Conservation (phyloP, 1,140 invertebrate species). For the Drosophila saltans region DNA sequence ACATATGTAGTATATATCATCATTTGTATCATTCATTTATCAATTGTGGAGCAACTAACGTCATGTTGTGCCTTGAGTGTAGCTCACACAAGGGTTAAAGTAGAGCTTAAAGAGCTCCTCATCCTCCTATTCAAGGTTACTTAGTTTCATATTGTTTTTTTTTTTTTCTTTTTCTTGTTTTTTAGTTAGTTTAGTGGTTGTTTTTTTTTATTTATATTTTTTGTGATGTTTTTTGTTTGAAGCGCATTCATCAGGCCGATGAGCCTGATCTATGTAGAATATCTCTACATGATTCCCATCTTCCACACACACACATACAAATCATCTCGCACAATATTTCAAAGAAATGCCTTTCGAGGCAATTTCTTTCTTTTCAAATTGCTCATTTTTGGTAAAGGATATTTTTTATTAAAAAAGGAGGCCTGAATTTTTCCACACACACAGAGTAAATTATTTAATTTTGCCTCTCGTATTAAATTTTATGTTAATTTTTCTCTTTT, state of each 20-base stretch:
- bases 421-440: not conserved
- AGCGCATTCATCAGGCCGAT: not conserved
- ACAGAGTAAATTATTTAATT: conserved; percentile 13
- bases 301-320: conserved; percentile 1
- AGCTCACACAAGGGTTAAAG: conserved; percentile 5
- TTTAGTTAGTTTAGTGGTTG: conserved; percentile 16
- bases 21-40: not conserved
- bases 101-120: conserved; percentile 13
- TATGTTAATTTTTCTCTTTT: conserved; percentile 25
- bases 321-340: conserved; percentile 13
- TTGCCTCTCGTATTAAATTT: conserved; percentile 34
- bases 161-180: not conserved
- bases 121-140: conserved; percentile 9
- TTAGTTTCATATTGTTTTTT: conserved; percentile 18
- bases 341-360: conserved; percentile 5
- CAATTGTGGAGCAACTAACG: not conserved
- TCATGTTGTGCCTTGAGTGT: conserved; percentile 9
- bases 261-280: conserved; percentile 24
- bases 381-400: conserved; percentile 3
- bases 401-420: conserved; percentile 7
- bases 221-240: not conserved
- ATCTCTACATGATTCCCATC: conserved; percentile 43
- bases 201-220: not conserved
- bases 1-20: not conserved
- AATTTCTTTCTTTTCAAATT: conserved; percentile 9